These are phyloP conservation scores for Ricordea florida DNA, from an alignment of 92 coral and sea anemone genomes.

Conservation along the genomic window DNA sequence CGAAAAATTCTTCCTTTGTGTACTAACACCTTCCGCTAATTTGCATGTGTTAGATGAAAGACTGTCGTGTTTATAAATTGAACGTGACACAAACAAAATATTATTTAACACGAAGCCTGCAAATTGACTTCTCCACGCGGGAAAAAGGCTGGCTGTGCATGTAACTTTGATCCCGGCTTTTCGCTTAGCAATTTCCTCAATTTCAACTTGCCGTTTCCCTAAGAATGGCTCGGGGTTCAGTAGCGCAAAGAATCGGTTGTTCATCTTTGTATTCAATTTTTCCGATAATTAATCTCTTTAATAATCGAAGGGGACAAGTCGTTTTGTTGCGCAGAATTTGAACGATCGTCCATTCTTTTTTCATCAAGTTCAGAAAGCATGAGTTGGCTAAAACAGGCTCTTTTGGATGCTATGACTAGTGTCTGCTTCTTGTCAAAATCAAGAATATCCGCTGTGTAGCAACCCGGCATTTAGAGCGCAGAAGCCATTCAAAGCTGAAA, in stretches of 20 bases:
- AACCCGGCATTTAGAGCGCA: background rate
- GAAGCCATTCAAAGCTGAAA: slow-evolving; percentile 22
- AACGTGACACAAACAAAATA: slow-evolving; percentile 40
- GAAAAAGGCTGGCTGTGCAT: too few species aligned
- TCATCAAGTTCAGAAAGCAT: background rate
- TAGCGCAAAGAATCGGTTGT: background rate
- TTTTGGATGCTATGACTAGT: too few species aligned
- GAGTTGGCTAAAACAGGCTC: background rate
- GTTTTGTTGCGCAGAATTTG: background rate
- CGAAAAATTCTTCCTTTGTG: slow-evolving; percentile 27
- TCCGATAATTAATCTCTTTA: slow-evolving; percentile 3
- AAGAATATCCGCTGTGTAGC: slow-evolving; percentile 9
- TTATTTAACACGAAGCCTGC: background rate
- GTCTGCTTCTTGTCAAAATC: too few species aligned
- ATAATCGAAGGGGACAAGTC: background rate
- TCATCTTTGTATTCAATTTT: slow-evolving; percentile 1
- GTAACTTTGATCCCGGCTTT: background rate
- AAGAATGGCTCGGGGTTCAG: background rate
- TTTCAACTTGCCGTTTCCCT: slow-evolving; percentile 7
- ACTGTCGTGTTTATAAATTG: slow-evolving; percentile 46
- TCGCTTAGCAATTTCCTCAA: background rate
- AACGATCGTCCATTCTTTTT: background rate
- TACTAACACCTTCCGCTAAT: slow-evolving; percentile 35
- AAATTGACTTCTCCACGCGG: background rate
- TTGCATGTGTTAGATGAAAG: slow-evolving; percentile 41